Percentiles rank a stretch among this genome's conserved stretches.
These are phyloP conservation scores for Gila orcuttii DNA, from an alignment of 2,113 vertebrate genomes.

Conservation along the genomic window DNA sequence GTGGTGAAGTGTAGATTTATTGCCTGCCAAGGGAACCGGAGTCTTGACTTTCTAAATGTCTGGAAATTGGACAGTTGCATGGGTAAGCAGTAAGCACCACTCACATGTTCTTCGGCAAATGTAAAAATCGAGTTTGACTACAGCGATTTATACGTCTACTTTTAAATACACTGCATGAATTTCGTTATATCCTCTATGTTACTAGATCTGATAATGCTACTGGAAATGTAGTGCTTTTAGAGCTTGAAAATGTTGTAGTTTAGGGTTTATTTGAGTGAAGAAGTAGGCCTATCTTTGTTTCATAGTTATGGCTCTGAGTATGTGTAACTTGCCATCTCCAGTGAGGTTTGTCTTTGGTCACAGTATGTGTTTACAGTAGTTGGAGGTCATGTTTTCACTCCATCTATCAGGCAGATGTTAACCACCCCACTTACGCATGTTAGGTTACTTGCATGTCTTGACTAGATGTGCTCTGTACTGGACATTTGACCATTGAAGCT, in stretches of 20 bases:
- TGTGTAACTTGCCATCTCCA: neutral
- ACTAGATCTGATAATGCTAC: neutral
- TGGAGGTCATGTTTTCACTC: neutral
- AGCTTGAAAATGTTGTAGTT: neutral
- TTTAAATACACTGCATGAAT: neutral
- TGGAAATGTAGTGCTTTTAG: neutral
- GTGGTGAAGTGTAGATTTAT: neutral
- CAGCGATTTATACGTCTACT: neutral
- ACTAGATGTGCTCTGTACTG: too few relatives aligned
- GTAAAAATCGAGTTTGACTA: too few relatives aligned
- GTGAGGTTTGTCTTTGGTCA: neutral
- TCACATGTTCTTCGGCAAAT: neutral
- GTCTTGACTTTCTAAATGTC: neutral
- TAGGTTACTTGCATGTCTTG: neutral
- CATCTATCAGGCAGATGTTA: conserved; percentile 15
- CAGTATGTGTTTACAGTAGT: neutral
- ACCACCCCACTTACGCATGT: neutral
- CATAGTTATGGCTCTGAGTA: neutral
- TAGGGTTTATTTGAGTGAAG: neutral
- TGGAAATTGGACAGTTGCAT: neutral
- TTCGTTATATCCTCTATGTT: neutral
- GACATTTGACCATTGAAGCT: neutral
- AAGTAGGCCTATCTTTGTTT: neutral
- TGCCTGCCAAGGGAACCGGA: neutral
- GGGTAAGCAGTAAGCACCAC: too few relatives aligned